Evolutionary conservation across 2,888 invertebrate species (phyloP).

Genomic region (Cheilosia impressa): DNA sequence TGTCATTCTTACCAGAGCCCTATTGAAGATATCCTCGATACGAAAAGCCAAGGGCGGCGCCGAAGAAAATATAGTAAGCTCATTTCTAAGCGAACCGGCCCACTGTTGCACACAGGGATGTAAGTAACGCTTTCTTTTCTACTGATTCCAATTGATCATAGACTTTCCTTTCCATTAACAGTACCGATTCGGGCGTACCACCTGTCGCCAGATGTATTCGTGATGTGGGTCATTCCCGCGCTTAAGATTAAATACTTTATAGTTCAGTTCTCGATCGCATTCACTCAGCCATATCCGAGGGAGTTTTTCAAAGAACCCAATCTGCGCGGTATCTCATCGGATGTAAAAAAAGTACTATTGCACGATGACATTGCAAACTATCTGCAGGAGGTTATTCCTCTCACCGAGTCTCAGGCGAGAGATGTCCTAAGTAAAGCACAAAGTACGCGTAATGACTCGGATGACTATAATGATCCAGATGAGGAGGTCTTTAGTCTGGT

Average conservation of each 20-base stretch:
- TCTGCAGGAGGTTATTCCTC: constrained; percentile 76
- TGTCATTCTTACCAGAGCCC: constrained; percentile 80
- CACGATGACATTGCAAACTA: constrained; percentile 38
- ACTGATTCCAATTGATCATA: not conserved
- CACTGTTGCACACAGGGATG: constrained; percentile 83
- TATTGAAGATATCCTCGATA: constrained; percentile 80
- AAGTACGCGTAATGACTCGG: constrained; percentile 77
- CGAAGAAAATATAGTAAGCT: constrained; percentile 81
- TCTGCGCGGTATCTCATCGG: constrained; percentile 78
- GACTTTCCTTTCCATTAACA: constrained; percentile 1
- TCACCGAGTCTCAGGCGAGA: constrained; percentile 76
- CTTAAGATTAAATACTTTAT: constrained; percentile 80
- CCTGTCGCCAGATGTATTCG: constrained; percentile 79
- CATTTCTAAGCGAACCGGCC: constrained; percentile 81
- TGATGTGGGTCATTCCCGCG: constrained; percentile 81
- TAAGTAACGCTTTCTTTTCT: constrained; percentile 76
- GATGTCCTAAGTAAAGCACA: constrained; percentile 79
- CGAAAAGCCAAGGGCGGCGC: constrained; percentile 77
- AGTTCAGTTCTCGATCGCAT: constrained; percentile 80
- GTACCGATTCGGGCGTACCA: constrained; percentile 63
- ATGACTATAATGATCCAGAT: constrained; percentile 77
- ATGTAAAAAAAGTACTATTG: not conserved
- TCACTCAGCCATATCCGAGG: constrained; percentile 80
- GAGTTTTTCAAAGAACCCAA: constrained; percentile 66
- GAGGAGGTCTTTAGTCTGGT: constrained; percentile 81